Evolutionary conservation across 2,113 vertebrate genomes (phyloP).

Genomic region (Apodemus speciosus): DNA sequence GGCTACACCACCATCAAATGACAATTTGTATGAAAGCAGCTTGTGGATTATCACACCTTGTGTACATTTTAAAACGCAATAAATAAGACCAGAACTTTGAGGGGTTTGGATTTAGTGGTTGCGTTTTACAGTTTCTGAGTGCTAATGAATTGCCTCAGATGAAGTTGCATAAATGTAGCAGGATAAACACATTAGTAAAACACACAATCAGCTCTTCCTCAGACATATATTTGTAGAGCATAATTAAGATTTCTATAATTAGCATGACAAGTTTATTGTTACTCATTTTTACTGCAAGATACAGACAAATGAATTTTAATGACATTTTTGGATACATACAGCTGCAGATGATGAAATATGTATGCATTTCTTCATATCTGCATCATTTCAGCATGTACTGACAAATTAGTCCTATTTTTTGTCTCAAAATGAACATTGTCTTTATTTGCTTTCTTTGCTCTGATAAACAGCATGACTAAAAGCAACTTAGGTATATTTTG

Average conservation of each 20-base stretch:
- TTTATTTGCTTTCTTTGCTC: neutral
- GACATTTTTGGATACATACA: neutral
- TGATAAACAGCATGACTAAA: neutral
- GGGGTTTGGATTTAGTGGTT: neutral
- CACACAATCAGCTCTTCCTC: neutral
- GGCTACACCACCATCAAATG: neutral
- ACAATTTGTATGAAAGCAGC: neutral
- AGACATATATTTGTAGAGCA: neutral
- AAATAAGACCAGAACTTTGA: neutral
- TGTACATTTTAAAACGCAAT: neutral
- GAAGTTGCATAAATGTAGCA: neutral
- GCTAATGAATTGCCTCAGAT: neutral
- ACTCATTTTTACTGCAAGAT: neutral
- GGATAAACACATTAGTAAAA: constrained; percentile 24
- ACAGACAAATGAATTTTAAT: constrained; percentile 37
- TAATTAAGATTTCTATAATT: constrained; percentile 46
- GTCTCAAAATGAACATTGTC: neutral
- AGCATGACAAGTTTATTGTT: neutral
- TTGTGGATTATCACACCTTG: neutral
- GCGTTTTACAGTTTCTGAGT: neutral
- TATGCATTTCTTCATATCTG: neutral
- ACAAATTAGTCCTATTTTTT: neutral
- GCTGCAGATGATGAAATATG: constrained; percentile 39
- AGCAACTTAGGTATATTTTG: neutral
- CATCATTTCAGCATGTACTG: neutral